These are phyloP conservation scores for Corythoichthys intestinalis DNA, from an alignment of 2,113 vertebrate genomes.

Conservation along the genomic window DNA sequence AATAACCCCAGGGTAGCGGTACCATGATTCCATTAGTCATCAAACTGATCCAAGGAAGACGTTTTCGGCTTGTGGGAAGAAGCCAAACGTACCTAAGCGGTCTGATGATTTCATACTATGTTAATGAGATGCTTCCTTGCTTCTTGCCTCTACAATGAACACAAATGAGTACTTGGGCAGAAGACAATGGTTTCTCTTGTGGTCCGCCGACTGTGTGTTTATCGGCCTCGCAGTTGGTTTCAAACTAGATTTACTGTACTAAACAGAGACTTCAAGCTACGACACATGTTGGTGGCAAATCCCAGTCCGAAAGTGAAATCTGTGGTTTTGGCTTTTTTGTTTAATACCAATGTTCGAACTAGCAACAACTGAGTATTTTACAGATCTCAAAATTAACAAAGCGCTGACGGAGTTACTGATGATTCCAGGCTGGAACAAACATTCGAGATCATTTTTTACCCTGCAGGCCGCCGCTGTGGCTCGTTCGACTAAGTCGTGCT, in stretches of 20 bases:
- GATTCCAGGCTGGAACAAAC: constrained; percentile 59
- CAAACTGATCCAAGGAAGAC: no score
- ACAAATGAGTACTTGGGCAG: not conserved
- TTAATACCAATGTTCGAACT: constrained; percentile 24
- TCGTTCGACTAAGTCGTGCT: constrained; percentile 34
- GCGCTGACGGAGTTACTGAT: constrained; percentile 50
- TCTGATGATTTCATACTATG: not conserved
- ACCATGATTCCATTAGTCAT: no score
- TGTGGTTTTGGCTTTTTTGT: constrained; percentile 24
- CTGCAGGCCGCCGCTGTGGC: constrained; percentile 22
- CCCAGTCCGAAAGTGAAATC: constrained; percentile 8
- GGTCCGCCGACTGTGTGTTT: constrained; percentile 5
- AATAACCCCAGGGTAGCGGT: no score
- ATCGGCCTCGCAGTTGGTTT: constrained; percentile 17
- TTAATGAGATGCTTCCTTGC: not conserved
- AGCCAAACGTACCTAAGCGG: no score
- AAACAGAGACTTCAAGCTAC: constrained; percentile 23
- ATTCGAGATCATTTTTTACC: constrained; percentile 39
- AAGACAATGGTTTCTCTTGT: constrained; percentile 3
- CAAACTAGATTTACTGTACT: constrained; percentile 31
- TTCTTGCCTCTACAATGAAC: constrained; percentile 10
- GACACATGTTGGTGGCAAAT: constrained; percentile 26
- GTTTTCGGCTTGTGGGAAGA: no score
- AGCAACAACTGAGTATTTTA: constrained; percentile 37
- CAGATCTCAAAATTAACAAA: constrained; percentile 31